Conservation (phyloP, 2,888 invertebrate species). For the Axea sp. region DNA sequence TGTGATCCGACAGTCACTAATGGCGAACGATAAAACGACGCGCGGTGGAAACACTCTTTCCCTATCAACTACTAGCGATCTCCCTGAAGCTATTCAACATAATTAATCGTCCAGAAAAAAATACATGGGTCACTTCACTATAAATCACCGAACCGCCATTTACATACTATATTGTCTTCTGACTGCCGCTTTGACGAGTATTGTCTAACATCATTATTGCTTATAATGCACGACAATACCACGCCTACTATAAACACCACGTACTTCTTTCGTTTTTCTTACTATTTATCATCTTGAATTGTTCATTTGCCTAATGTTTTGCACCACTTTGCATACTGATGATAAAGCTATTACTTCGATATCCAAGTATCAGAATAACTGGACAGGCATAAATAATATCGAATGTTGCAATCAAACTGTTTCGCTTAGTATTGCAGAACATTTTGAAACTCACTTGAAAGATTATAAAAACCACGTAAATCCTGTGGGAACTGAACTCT, state of each 20-base stretch:
- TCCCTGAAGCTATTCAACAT: conserved; percentile 67
- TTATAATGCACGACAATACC: conserved; percentile 54
- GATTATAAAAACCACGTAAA: no score
- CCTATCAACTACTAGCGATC: conserved; percentile 64
- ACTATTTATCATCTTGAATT: conserved; percentile 32
- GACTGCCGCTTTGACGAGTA: conserved; percentile 67
- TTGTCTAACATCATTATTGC: conserved; percentile 63
- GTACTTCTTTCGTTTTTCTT: conserved; percentile 19
- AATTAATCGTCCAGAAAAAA: conserved; percentile 72
- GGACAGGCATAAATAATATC: conserved; percentile 39
- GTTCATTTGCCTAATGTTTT: conserved; percentile 12
- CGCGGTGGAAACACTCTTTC: conserved; percentile 51
- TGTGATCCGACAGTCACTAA: conserved; percentile 64
- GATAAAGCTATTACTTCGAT: conserved; percentile 35
- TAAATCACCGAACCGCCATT: conserved; percentile 67
- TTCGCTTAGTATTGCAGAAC: no score
- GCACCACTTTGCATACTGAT: neutral
- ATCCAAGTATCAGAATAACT: conserved; percentile 37
- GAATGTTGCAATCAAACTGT: conserved; percentile 20
- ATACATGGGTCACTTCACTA: conserved; percentile 65
- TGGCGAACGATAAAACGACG: conserved; percentile 58
- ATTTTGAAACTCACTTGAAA: no score
- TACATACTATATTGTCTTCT: conserved; percentile 58
- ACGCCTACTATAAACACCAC: conserved; percentile 33
- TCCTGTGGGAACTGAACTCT: no score